Evolutionary conservation across 2,113 vertebrate species (phyloP).

Genomic region (Ranitomeya variabilis): DNA sequence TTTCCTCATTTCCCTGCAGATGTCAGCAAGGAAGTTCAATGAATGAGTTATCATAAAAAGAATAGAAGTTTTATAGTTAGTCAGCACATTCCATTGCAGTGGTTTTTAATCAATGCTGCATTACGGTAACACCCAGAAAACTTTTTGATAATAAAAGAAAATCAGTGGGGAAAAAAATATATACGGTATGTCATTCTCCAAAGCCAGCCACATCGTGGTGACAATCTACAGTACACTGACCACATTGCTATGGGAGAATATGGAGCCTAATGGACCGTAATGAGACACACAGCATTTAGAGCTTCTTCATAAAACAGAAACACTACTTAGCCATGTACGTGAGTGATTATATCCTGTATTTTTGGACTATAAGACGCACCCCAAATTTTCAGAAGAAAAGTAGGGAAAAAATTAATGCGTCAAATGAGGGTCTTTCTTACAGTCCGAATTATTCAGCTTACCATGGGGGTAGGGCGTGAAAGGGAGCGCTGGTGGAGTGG

Average conservation of each 20-base stretch:
- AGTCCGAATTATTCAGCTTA: too few species aligned
- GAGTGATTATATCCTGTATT: neutral
- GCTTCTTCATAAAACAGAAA: neutral
- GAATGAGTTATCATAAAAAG: neutral
- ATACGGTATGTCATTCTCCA: neutral
- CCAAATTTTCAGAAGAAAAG: too few species aligned
- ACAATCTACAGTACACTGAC: too few species aligned
- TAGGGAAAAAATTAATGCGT: too few species aligned
- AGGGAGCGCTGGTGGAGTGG: too few species aligned
- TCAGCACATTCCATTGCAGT: neutral
- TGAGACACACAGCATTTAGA: too few species aligned
- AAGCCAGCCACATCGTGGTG: too few species aligned
- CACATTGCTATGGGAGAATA: too few species aligned
- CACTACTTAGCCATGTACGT: neutral
- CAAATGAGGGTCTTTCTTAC: too few species aligned
- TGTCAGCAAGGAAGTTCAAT: neutral
- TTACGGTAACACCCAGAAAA: neutral
- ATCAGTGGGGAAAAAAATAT: neutral
- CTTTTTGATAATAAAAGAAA: neutral
- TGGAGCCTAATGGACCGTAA: too few species aligned
- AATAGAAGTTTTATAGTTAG: neutral
- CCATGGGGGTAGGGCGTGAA: too few species aligned
- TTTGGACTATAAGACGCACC: neutral
- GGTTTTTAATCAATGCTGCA: neutral
- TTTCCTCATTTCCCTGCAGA: neutral